Evolutionary conservation across 2,888 invertebrate species (phyloP).

Genomic region (Agrypnus murinus): DNA sequence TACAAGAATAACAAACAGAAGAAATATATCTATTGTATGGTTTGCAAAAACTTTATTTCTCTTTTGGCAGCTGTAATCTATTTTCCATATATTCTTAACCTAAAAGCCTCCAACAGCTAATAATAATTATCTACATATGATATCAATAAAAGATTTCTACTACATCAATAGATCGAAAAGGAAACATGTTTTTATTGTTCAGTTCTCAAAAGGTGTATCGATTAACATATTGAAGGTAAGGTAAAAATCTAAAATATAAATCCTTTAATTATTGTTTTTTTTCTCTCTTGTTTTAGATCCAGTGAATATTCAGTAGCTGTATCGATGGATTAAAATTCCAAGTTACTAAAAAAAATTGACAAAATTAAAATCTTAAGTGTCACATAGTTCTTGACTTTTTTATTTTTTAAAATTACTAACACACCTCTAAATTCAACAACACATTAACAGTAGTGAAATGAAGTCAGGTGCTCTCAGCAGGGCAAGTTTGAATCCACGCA

Average conservation of each 20-base stretch:
- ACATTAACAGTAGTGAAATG: conserved; percentile 35
- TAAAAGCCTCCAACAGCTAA: conserved; percentile 58
- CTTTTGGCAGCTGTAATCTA: conserved; percentile 34
- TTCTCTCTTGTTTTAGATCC: too few species aligned
- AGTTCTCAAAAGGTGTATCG: conserved; percentile 33
- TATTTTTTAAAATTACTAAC: background rate
- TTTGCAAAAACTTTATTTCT: background rate
- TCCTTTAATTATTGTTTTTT: too few species aligned
- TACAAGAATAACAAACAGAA: conserved; percentile 1
- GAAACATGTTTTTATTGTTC: conserved; percentile 50
- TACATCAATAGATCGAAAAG: conserved; percentile 35
- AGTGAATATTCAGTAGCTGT: too few species aligned
- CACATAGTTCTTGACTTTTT: too few species aligned
- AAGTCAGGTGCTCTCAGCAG: conserved; percentile 60
- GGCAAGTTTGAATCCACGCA: conserved; percentile 41
- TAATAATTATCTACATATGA: conserved; percentile 62
- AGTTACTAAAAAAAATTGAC: too few species aligned
- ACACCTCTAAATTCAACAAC: conserved; percentile 11
- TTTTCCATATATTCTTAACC: conserved; percentile 5
- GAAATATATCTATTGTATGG: too few species aligned
- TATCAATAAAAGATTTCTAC: conserved; percentile 60
- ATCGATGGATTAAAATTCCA: too few species aligned
- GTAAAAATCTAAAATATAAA: too few species aligned
- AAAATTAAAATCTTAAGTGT: too few species aligned
- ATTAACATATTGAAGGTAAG: conserved; percentile 36